Percentiles rank a stretch among this genome's conserved stretches.
These are phyloP conservation scores for Ferdinandea cuprea DNA, from an alignment of 2,888 invertebrate genomes.

Conservation along the genomic window DNA sequence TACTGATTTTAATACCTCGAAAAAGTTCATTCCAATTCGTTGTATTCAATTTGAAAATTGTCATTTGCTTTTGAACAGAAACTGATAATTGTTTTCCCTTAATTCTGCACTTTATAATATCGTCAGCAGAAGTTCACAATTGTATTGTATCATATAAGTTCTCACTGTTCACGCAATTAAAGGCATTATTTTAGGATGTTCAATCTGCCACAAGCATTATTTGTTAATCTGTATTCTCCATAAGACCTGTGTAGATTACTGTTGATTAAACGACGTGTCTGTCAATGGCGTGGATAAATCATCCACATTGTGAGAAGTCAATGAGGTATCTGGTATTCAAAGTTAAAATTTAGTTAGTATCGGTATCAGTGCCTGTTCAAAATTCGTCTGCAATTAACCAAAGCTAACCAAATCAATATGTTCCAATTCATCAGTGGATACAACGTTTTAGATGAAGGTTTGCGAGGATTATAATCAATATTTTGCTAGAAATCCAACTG, in stretches of 20 bases:
- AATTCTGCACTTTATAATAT: conserved; percentile 38
- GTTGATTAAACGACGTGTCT: too few species aligned
- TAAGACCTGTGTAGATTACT: too few species aligned
- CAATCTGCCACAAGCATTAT: too few species aligned
- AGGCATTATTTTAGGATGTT: not conserved
- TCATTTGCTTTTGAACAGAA: conserved; percentile 35
- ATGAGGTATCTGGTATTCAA: not conserved
- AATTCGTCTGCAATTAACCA: conserved; percentile 12
- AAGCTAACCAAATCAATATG: conserved; percentile 32
- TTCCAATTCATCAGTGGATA: conserved; percentile 57
- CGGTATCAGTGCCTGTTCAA: conserved; percentile 53
- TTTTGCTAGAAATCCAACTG: too few species aligned
- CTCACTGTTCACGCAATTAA: not conserved
- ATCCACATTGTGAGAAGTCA: conserved; percentile 4
- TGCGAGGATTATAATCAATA: not conserved
- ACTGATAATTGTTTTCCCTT: too few species aligned
- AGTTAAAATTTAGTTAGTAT: conserved; percentile 26
- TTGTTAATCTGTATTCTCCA: too few species aligned
- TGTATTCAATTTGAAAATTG: conserved; percentile 57
- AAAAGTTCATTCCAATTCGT: not conserved
- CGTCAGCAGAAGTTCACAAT: conserved; percentile 8
- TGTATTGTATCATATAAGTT: conserved; percentile 38
- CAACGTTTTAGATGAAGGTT: not conserved
- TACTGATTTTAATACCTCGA: not conserved
- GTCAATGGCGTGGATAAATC: conserved; percentile 26